These are phyloP conservation scores for Trimorus sp. DNA, from an alignment of 2,888 invertebrate species.

Conservation along the genomic window DNA sequence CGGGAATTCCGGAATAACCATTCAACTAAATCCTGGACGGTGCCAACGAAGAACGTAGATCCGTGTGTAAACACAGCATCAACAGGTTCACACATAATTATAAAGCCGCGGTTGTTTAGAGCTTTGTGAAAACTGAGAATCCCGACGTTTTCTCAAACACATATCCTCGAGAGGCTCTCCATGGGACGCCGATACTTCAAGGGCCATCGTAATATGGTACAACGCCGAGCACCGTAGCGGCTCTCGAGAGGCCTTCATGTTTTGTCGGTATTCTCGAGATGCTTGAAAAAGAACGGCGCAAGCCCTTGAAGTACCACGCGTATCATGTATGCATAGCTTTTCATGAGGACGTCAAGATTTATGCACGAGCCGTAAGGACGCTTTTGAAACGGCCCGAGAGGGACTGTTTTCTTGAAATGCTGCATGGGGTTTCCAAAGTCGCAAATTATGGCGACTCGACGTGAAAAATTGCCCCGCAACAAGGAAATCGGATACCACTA, in stretches of 20 bases:
- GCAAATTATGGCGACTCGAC: background rate
- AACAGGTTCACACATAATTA: background rate
- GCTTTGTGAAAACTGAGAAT: constrained; percentile 54
- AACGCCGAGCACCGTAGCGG: constrained; percentile 68
- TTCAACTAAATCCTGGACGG: too few species aligned
- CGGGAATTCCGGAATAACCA: too few species aligned
- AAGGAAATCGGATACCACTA: too few species aligned
- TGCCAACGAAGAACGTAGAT: too few species aligned
- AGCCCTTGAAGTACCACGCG: constrained; percentile 66
- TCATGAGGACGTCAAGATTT: constrained; percentile 63
- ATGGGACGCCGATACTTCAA: constrained; percentile 75
- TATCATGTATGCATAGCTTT: constrained; percentile 67
- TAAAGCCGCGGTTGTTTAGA: constrained; percentile 29
- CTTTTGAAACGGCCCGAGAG: constrained; percentile 48
- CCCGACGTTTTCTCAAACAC: constrained; percentile 70
- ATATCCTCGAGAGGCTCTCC: constrained; percentile 75
- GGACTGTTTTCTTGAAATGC: constrained; percentile 37
- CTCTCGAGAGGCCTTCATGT: constrained; percentile 68
- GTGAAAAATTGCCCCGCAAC: too few species aligned
- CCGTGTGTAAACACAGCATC: background rate
- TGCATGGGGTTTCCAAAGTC: constrained; percentile 17
- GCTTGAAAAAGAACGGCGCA: constrained; percentile 68
- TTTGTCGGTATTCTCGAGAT: constrained; percentile 67
- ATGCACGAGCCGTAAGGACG: constrained; percentile 57
- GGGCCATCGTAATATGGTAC: constrained; percentile 74